phyloP scores from a whole-genome alignment of 2,888 invertebrate species.

The Lymantria dispar region DNA sequence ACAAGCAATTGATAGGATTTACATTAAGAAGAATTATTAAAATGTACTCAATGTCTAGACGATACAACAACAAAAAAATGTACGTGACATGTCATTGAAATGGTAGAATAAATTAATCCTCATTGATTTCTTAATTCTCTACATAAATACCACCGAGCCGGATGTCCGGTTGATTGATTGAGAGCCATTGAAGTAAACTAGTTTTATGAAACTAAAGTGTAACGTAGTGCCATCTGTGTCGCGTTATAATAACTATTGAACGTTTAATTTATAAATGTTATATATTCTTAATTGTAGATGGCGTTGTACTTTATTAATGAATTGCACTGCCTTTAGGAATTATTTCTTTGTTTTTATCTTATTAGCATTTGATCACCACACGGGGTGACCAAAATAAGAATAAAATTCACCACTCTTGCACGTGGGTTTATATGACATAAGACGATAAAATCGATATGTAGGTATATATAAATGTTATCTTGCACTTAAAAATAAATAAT shows the following conservation, averaged over 20 bases:
- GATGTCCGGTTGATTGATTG: slow-evolving; percentile 29
- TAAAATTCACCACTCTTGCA: too few species aligned
- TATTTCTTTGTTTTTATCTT: not conserved
- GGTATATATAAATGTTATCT: too few species aligned
- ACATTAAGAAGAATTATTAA: too few species aligned
- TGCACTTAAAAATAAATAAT: too few species aligned
- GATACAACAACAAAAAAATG: not conserved
- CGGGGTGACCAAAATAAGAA: too few species aligned
- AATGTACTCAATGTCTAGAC: too few species aligned
- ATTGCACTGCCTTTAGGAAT: not conserved
- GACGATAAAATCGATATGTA: too few species aligned
- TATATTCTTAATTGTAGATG: slow-evolving; percentile 11
- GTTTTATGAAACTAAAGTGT: not conserved
- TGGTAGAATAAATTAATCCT: slow-evolving; percentile 6
- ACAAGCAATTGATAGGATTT: too few species aligned
- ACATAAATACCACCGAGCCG: slow-evolving; percentile 8
- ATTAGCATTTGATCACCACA: not conserved
- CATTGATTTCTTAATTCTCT: slow-evolving; percentile 11
- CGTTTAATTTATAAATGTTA: slow-evolving; percentile 7
- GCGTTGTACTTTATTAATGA: slow-evolving; percentile 1
- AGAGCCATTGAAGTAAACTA: slow-evolving; percentile 5
- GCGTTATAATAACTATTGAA: not conserved
- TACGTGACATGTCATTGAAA: slow-evolving; percentile 22
- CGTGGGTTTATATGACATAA: too few species aligned
- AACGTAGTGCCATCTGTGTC: slow-evolving; percentile 20